Evolutionary conservation across 2,113 vertebrate species (phyloP).

Genomic region (Mirounga angustirostris): DNA sequence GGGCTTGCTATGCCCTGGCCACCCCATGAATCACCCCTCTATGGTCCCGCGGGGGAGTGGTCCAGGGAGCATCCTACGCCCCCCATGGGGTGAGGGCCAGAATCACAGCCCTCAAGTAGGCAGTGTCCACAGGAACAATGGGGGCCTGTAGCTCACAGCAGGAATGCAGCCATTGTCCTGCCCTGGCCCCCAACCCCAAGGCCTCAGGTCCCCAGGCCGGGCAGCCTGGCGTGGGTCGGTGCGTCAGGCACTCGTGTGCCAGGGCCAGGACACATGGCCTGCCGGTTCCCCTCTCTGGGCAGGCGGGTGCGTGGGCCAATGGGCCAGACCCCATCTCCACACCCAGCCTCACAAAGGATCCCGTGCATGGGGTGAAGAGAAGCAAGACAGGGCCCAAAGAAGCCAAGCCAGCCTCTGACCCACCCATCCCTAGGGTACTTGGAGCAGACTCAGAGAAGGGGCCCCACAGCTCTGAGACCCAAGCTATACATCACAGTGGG

Average conservation of each 20-base stretch:
- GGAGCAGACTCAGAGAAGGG: slow-evolving; percentile 60
- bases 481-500: slow-evolving; percentile 86
- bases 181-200: slow-evolving; percentile 84
- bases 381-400: slow-evolving; percentile 44
- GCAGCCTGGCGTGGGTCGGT: slow-evolving; percentile 77
- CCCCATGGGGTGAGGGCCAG: slow-evolving; percentile 90
- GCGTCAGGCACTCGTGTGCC: slow-evolving; percentile 76
- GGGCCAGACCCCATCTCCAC: slow-evolving; percentile 56
- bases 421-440: slow-evolving; percentile 50
- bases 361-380: neutral
- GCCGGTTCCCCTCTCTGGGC: slow-evolving; percentile 48
- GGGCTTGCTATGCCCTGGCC: slow-evolving; percentile 91
- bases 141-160: slow-evolving; percentile 83
- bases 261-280: slow-evolving; percentile 62
- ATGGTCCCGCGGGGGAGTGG: slow-evolving; percentile 90
- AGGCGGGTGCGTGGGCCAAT: neutral
- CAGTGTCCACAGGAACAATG: slow-evolving; percentile 91
- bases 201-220: slow-evolving; percentile 78
- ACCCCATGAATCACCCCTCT: slow-evolving; percentile 95
- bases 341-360: slow-evolving; percentile 60
- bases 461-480: slow-evolving; percentile 78
- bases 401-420: slow-evolving; percentile 30
- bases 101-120: slow-evolving; percentile 76
- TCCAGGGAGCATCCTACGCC: slow-evolving; percentile 90
- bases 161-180: slow-evolving; percentile 88